Percentiles rank a stretch among this genome's conserved stretches.
Evolutionary conservation across 2,113 vertebrate genomes (phyloP).

Genomic region (Neoarius graeffei): DNA sequence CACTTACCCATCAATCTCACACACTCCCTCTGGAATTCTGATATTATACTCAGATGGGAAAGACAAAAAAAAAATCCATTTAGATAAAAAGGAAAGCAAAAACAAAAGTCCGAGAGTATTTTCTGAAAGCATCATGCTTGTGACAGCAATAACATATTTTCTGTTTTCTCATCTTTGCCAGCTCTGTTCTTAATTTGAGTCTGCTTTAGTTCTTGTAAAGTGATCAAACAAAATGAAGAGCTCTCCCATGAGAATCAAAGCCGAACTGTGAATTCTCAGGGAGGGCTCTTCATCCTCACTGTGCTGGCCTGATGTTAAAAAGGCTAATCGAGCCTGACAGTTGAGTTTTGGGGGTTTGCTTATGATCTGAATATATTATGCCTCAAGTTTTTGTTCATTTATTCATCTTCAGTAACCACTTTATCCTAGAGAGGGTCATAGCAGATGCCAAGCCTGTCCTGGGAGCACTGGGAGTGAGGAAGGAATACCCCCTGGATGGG

Average conservation of each 20-base stretch:
- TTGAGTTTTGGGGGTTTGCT: slow-evolving; percentile 15
- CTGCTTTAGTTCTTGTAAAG: slow-evolving; percentile 30
- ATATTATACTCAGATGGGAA: slow-evolving; percentile 29
- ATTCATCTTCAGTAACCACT: neutral
- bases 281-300: neutral
- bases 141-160: slow-evolving; percentile 26
- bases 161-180: slow-evolving; percentile 7
- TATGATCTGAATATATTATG: neutral
- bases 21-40: slow-evolving; percentile 35
- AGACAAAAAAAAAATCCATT: neutral
- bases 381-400: neutral
- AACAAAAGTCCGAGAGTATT: slow-evolving; percentile 19
- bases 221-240: slow-evolving; percentile 7
- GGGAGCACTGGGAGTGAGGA: neutral
- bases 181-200: slow-evolving; percentile 36
- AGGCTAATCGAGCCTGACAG: slow-evolving; percentile 28
- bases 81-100: slow-evolving; percentile 37
- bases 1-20: slow-evolving; percentile 42
- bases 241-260: slow-evolving; percentile 4
- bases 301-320: slow-evolving; percentile 15
- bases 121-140: slow-evolving; percentile 16
- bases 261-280: slow-evolving; percentile 6
- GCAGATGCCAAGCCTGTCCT: neutral
- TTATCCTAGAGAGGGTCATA: neutral
- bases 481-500: neutral